phyloP scores from a whole-genome alignment of 2,797 vertebrate genomes.

The Sphenopsis melanotis region DNA sequence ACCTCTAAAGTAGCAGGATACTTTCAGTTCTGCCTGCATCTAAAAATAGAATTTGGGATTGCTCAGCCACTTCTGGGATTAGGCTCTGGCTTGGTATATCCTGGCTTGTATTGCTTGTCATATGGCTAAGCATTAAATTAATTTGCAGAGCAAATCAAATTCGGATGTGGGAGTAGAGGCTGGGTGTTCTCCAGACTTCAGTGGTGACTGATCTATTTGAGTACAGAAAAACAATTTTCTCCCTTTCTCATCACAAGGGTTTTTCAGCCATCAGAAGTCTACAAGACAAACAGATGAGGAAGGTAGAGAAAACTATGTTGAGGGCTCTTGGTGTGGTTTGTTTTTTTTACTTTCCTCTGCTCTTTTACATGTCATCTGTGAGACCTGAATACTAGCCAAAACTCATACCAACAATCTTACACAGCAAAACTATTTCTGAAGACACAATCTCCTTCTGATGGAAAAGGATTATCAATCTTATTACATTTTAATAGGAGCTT shows the following conservation, averaged over 20 bases:
- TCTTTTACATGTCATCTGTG: background rate
- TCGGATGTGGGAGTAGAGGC: background rate
- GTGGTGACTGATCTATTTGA: background rate
- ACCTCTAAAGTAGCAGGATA: background rate
- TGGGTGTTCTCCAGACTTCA: conserved; percentile 1
- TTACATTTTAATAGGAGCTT: background rate
- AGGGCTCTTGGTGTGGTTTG: background rate
- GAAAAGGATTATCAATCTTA: background rate
- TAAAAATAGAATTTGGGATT: background rate
- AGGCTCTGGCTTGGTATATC: background rate
- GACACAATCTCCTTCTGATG: background rate
- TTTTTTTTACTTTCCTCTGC: background rate
- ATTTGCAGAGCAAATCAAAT: conserved; percentile 11
- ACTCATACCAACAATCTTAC: background rate
- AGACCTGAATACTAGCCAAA: background rate
- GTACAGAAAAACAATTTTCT: background rate
- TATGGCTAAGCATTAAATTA: conserved; percentile 9
- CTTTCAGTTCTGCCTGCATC: background rate
- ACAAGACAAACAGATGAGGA: background rate
- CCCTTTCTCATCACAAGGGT: background rate
- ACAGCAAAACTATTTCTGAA: background rate
- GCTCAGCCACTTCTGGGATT: background rate
- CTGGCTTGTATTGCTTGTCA: background rate
- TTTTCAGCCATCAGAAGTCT: background rate
- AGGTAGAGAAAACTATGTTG: background rate